Evolutionary conservation across 1,140 invertebrate species (phyloP).

Genomic region (Drosophila quadrilineata): DNA sequence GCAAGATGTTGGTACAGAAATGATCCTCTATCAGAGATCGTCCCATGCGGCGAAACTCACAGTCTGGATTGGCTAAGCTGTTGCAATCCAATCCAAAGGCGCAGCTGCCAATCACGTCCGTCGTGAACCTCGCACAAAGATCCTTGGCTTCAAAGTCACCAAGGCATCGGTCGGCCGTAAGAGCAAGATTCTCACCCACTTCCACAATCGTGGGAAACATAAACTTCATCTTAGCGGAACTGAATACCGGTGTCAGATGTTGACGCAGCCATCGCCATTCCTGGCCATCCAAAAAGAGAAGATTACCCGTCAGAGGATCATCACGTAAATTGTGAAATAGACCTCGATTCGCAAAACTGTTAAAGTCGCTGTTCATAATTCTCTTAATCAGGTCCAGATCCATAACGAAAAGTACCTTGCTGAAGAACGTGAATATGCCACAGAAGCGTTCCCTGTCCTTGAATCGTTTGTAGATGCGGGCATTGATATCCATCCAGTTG

Average conservation of each 20-base stretch:
- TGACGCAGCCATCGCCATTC: constrained; percentile 84
- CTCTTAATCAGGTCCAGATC: constrained; percentile 81
- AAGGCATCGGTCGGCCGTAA: constrained; percentile 12
- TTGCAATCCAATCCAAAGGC: constrained; percentile 85
- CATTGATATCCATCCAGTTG: constrained; percentile 64
- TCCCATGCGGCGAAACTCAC: constrained; percentile 81
- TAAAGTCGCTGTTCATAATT: constrained; percentile 84
- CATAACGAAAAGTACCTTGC: constrained; percentile 54
- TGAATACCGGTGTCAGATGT: constrained; percentile 85
- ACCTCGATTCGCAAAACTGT: constrained; percentile 82
- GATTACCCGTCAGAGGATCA: constrained; percentile 82
- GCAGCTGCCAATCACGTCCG: constrained; percentile 85
- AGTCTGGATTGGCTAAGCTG: constrained; percentile 81
- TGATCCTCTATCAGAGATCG: constrained; percentile 21
- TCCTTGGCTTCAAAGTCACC: constrained; percentile 78
- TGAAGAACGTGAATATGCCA: constrained; percentile 57
- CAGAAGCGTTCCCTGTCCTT: constrained; percentile 34
- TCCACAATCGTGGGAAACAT: constrained; percentile 83
- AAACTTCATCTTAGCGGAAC: constrained; percentile 84
- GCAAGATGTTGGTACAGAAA: constrained; percentile 12
- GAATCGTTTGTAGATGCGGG: constrained; percentile 51
- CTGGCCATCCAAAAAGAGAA: constrained; percentile 82
- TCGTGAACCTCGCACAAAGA: constrained; percentile 82
- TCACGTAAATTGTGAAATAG: constrained; percentile 81
- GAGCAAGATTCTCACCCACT: constrained; percentile 63